These are phyloP conservation scores for Timema cristinae DNA, from an alignment of 2,888 invertebrate species.

Conservation along the genomic window DNA sequence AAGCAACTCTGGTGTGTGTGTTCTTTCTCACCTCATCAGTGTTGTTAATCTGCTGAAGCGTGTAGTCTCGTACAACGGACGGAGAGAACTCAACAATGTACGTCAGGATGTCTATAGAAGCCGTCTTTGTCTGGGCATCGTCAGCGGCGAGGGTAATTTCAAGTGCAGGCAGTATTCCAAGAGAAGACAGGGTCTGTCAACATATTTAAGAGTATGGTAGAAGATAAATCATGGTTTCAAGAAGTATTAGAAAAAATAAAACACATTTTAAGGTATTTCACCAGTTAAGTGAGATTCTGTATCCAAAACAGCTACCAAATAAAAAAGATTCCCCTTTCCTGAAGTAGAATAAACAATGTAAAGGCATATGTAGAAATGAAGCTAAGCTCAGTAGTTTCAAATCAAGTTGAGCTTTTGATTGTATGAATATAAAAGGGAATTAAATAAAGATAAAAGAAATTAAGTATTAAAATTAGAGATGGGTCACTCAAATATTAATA, in stretches of 20 bases:
- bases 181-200: conserved; percentile 67
- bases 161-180: conserved; percentile 83
- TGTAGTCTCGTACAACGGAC: conserved; percentile 94
- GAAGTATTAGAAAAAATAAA: not conserved
- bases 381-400: too few species aligned
- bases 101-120: conserved; percentile 96
- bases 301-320: too few species aligned
- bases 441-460: too few species aligned
- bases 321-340: too few species aligned
- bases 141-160: conserved; percentile 89
- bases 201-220: not conserved
- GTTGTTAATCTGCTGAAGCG: conserved; percentile 79
- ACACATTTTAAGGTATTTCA: not conserved
- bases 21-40: conserved; percentile 71
- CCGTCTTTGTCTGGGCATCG: conserved; percentile 91
- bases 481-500: too few species aligned
- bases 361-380: too few species aligned
- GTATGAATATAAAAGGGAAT: too few species aligned
- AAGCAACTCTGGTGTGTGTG: not conserved
- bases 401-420: too few species aligned
- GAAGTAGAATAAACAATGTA: too few species aligned
- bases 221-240: not conserved
- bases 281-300: too few species aligned
- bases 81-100: conserved; percentile 98
- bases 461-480: too few species aligned